Evolutionary conservation across 2,888 invertebrate genomes (phyloP), one percentile per base, ranked within the genome.

Genomic region (Acleris holmiana): DNA sequence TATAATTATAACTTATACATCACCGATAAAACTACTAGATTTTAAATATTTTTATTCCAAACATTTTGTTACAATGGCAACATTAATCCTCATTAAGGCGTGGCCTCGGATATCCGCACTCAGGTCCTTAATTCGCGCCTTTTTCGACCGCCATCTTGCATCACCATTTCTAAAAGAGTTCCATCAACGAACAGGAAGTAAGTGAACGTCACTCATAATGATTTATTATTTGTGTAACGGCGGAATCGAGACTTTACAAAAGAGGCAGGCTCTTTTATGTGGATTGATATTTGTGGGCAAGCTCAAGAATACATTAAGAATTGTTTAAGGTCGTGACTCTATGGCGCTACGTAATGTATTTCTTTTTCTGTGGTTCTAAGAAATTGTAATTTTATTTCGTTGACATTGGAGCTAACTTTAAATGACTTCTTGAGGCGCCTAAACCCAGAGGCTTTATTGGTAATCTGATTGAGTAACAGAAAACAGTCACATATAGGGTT

Each of bases 111-210:
- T 53, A 57, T 70, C 61, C 66, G 56, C 55, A 50, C 67, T 67
- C 54, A n/a, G 59, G 35, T 63, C 67, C 50, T 69, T 65, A 66
- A 61, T 64, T 69, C 58, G 49, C 63, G 58, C 65, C 67, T 56
- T 60, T 65, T 55, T 54, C 25, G 56, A 17, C 46, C 63, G 66
- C 63, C 67, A 66, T 61, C 59, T 66, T 67, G 67, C 62, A 29
- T 64, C 40, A 48, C 62, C 47, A 56, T 63, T 63, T 62, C 25
- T 44, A 66, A 53, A 61, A 57, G 61, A 66, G 53, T 55, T 66
- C 66, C 66, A 56, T 56, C 61, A 51, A 50, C 55, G 50, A 56
- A 61, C 49, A 65, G 64, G 64, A 54, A 64, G 41, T 47, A 51
- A 47, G 58, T 59, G 54, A 54, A 64, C 58, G 64, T 64, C 64